phyloP scores from a whole-genome alignment of 2,113 vertebrate genomes.

The Eclectus roratus region DNA sequence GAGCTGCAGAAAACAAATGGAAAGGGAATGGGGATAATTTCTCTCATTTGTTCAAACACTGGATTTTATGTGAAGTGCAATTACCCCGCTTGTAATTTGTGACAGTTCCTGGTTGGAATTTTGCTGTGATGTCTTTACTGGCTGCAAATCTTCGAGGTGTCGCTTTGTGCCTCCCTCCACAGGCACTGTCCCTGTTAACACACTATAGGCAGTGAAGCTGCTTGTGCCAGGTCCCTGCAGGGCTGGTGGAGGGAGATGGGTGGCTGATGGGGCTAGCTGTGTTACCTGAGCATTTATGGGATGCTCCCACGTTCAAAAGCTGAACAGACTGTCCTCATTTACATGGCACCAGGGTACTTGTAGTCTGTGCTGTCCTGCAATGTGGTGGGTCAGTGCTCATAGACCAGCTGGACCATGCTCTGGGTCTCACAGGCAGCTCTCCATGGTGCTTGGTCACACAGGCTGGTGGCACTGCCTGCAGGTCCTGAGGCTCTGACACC shows the following conservation, averaged over 20 bases:
- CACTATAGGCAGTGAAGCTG: not conserved
- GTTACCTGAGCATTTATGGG: accelerated
- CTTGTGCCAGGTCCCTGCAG: accelerated
- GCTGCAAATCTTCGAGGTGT: accelerated
- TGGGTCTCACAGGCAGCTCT: not conserved
- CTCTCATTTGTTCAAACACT: not conserved
- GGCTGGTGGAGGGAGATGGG: not conserved
- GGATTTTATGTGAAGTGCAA: not conserved
- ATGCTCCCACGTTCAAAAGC: accelerated
- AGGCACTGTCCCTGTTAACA: accelerated
- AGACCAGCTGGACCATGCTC: accelerated
- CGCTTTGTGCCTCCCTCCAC: not conserved
- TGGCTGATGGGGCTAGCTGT: not conserved
- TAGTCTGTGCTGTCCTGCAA: not conserved
- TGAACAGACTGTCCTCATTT: accelerated
- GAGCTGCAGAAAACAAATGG: accelerated
- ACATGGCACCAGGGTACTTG: accelerated
- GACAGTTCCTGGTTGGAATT: not conserved
- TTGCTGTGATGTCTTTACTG: not conserved
- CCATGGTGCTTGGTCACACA: not conserved
- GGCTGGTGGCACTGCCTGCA: not conserved
- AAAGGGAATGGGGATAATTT: not conserved
- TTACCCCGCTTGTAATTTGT: not conserved
- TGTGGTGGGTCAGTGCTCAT: accelerated
- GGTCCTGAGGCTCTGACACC: not conserved